These are phyloP conservation scores for Hirtodrosophila confusa DNA, from an alignment of 2,888 invertebrate species.

Conservation along the genomic window DNA sequence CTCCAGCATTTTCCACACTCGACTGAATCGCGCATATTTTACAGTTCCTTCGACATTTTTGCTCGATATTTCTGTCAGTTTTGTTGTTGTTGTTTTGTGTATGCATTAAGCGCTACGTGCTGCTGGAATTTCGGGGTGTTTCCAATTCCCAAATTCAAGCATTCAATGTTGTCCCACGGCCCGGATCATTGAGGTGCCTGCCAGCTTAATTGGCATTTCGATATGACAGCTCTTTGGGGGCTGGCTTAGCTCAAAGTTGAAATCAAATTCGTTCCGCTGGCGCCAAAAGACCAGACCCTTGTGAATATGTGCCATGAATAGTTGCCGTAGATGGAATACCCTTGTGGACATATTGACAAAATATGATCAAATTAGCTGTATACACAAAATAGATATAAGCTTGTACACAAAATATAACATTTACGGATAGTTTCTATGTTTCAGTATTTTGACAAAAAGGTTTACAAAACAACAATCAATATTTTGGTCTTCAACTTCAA, in stretches of 20 bases:
- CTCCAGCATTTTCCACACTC: constrained; percentile 37
- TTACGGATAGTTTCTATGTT: too few species aligned
- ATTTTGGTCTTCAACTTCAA: too few species aligned
- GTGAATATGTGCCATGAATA: background rate
- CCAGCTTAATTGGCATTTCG: constrained; percentile 73
- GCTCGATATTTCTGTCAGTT: constrained; percentile 16
- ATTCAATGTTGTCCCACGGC: constrained; percentile 13
- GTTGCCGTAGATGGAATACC: too few species aligned
- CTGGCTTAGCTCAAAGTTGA: constrained; percentile 46
- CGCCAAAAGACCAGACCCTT: constrained; percentile 21
- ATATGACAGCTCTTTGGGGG: constrained; percentile 61
- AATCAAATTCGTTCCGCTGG: constrained; percentile 54
- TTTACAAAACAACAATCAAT: too few species aligned
- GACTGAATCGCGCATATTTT: constrained; percentile 55
- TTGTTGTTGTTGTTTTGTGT: constrained; percentile 40
- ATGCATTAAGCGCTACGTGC: constrained; percentile 50
- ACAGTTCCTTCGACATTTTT: constrained; percentile 13
- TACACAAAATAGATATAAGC: too few species aligned
- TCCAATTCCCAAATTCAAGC: constrained; percentile 1
- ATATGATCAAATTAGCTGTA: too few species aligned
- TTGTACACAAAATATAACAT: too few species aligned
- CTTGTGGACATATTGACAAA: too few species aligned
- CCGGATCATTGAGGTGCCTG: constrained; percentile 57
- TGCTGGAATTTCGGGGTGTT: constrained; percentile 7
- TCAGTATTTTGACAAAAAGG: too few species aligned